Percentiles rank a stretch among this genome's conserved stretches.
Conservation (phyloP, 2,888 invertebrate genomes). For the Calliphora vomitoria region DNA sequence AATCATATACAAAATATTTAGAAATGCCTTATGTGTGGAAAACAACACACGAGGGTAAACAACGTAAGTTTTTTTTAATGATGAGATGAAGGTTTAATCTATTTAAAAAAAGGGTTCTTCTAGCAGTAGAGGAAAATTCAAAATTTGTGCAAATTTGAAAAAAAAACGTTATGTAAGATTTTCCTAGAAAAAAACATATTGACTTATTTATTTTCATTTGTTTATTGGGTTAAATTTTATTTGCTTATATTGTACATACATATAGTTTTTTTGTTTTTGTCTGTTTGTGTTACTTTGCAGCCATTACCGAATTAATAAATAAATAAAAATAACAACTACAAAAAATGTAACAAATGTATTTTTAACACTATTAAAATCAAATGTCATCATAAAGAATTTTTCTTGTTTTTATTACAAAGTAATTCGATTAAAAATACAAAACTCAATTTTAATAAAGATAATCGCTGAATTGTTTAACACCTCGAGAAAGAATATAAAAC, state of each 20-base stretch:
- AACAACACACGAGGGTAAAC: no score
- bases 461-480: not conserved
- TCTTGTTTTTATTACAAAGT: conserved; percentile 32
- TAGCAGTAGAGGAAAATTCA: no score
- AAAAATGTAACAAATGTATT: conserved; percentile 46
- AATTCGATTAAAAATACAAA: conserved; percentile 37
- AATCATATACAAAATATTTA: no score
- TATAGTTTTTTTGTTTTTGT: not conserved
- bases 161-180: no score
- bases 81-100: no score
- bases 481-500: not conserved
- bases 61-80: no score
- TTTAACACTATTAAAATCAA: conserved; percentile 61
- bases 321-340: conserved; percentile 32
- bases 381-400: conserved; percentile 43
- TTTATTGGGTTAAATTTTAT: not conserved
- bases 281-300: conserved; percentile 35
- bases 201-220: no score
- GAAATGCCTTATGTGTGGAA: no score
- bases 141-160: no score
- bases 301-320: conserved; percentile 66
- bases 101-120: no score
- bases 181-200: no score
- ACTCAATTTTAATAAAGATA: conserved; percentile 7
- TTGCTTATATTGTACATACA: not conserved